A percentile compares a stretch with the other conserved stretches of the same genome.
Evolutionary conservation across 1,140 invertebrate genomes (phyloP).

Genomic region (Plutomurus gul): DNA sequence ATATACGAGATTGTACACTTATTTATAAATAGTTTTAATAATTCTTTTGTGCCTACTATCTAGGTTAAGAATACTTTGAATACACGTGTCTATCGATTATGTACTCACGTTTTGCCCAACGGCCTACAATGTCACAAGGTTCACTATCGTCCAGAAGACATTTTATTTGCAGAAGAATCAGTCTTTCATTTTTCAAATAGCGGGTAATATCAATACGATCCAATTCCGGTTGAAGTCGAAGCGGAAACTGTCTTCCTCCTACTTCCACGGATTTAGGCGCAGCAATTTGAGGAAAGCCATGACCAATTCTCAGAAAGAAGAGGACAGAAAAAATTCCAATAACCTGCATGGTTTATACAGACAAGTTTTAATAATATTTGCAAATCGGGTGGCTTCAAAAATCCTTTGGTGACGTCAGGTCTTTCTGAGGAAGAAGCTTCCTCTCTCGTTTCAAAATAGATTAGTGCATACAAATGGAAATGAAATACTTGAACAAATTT

Average conservation of each 20-base stretch:
- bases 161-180: conserved; percentile 37
- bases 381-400: background rate
- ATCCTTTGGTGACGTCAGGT: background rate
- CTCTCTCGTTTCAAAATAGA: no score
- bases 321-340: background rate
- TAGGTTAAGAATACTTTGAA: background rate
- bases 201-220: conserved; percentile 28
- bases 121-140: conserved; percentile 42
- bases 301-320: background rate
- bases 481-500: no score
- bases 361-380: background rate
- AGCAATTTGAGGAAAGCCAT: background rate
- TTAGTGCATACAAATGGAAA: no score
- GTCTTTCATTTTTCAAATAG: conserved; percentile 37
- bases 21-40: background rate
- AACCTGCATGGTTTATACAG: no score
- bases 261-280: background rate
- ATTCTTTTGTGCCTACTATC: background rate
- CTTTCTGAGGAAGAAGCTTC: no score
- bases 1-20: background rate
- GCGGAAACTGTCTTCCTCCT: background rate
- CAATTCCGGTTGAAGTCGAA: conserved; percentile 40
- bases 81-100: background rate
- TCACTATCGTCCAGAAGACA: conserved; percentile 37
- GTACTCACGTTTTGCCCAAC: conserved; percentile 43